These are phyloP conservation scores for Papilio protenor DNA, from an alignment of 2,888 invertebrate genomes.

Conservation along the genomic window DNA sequence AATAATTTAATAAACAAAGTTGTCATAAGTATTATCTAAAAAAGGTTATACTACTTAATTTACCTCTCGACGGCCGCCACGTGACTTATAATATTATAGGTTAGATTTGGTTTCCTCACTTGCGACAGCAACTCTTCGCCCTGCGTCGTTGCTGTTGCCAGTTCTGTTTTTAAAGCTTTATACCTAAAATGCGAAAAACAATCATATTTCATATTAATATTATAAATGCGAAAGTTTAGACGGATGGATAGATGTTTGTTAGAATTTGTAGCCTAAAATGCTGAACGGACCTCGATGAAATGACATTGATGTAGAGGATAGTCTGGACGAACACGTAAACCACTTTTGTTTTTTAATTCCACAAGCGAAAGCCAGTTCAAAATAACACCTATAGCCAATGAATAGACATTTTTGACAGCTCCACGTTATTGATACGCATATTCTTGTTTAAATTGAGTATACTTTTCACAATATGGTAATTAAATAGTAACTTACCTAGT, in stretches of 20 bases:
- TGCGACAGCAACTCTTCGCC: conserved; percentile 93
- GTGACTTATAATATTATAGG: conserved; percentile 91
- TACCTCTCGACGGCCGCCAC: conserved; percentile 97
- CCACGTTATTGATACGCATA: background rate
- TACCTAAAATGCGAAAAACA: conserved; percentile 76
- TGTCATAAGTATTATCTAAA: background rate
- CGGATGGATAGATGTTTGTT: too few relatives aligned
- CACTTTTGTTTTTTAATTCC: too few relatives aligned
- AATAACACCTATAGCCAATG: background rate
- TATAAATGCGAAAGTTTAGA: too few relatives aligned
- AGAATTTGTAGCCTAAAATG: too few relatives aligned
- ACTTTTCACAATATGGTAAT: background rate
- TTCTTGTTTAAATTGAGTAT: background rate
- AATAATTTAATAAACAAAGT: background rate
- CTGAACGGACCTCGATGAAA: too few relatives aligned
- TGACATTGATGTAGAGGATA: too few relatives aligned
- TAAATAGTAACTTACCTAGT: conserved; percentile 76
- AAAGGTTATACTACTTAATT: background rate
- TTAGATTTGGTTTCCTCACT: conserved; percentile 88
- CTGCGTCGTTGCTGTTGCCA: conserved; percentile 93
- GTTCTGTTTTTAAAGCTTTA: conserved; percentile 91
- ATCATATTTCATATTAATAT: background rate
- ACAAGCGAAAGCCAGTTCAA: background rate
- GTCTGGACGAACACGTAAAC: too few relatives aligned
- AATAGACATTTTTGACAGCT: background rate